Evolutionary conservation across 2,797 vertebrate species (phyloP).

Genomic region (Falco columbarius): DNA sequence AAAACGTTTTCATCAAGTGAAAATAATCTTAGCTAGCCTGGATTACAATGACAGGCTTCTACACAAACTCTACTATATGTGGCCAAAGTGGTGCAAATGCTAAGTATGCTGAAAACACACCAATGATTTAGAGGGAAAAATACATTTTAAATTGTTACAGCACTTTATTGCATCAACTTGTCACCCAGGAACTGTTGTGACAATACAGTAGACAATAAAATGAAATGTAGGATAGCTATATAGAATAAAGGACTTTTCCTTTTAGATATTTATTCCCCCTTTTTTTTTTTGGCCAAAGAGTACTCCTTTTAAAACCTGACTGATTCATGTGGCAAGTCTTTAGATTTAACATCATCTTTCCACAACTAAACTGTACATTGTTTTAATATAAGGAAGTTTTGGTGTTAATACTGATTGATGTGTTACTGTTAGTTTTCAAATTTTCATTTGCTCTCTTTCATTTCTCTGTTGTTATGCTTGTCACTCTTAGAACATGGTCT

Average conservation of each 20-base stretch:
- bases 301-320: not conserved
- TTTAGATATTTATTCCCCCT: not conserved
- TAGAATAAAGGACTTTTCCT: not conserved
- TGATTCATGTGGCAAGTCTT: not conserved
- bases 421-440: conserved; percentile 2
- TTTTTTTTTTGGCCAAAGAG: not conserved
- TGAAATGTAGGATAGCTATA: not conserved
- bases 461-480: conserved; percentile 4
- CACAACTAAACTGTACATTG: not conserved
- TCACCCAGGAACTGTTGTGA: not conserved
- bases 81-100: not conserved
- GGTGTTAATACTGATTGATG: not conserved
- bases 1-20: conserved; percentile 17
- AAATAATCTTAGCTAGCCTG: not conserved
- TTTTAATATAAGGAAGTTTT: not conserved
- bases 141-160: not conserved
- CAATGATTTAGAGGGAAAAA: not conserved
- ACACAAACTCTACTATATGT: not conserved
- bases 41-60: not conserved
- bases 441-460: not conserved
- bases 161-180: not conserved
- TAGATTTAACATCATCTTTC: not conserved
- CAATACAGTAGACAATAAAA: not conserved
- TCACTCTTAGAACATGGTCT: not conserved
- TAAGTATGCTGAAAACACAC: not conserved